These are phyloP conservation scores for Mesembrinibis cayennensis DNA, from an alignment of 2,113 vertebrate genomes.

Conservation along the genomic window DNA sequence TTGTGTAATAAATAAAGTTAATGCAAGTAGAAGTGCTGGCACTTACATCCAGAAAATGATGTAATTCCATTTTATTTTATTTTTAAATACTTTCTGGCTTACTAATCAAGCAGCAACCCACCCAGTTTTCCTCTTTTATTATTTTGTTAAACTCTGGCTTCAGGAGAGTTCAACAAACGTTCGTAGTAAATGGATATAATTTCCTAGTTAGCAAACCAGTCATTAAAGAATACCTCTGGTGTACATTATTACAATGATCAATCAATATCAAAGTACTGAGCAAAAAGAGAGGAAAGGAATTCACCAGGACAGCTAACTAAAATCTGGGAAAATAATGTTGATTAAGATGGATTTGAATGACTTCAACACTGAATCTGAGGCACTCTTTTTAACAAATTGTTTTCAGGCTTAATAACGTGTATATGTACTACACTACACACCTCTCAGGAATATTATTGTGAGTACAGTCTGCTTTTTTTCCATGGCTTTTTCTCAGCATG, in stretches of 20 bases:
- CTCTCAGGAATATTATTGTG: constrained; percentile 49
- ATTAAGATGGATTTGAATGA: constrained; percentile 65
- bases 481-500: constrained; percentile 37
- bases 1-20: constrained; percentile 94
- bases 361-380: constrained; percentile 29
- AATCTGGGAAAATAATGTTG: constrained; percentile 67
- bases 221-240: constrained; percentile 47
- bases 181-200: constrained; percentile 52
- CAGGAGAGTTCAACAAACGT: constrained; percentile 50
- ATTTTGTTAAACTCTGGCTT: constrained; percentile 62
- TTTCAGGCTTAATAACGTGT: constrained; percentile 62
- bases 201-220: constrained; percentile 58
- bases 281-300: constrained; percentile 66
- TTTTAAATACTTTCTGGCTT: constrained; percentile 64
- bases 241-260: constrained; percentile 61
- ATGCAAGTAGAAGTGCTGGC: constrained; percentile 82
- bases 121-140: constrained; percentile 60
- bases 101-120: constrained; percentile 49
- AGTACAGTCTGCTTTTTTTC: constrained; percentile 29
- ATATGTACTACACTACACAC: constrained; percentile 2
- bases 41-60: constrained; percentile 74
- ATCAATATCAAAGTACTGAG: constrained; percentile 42
- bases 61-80: constrained; percentile 74
- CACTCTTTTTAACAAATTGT: constrained; percentile 57
- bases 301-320: constrained; percentile 68